Percentiles rank a stretch among this genome's conserved stretches.
Evolutionary conservation across 2,797 vertebrate genomes (phyloP).

Genomic region (Antrozous pallidus): DNA sequence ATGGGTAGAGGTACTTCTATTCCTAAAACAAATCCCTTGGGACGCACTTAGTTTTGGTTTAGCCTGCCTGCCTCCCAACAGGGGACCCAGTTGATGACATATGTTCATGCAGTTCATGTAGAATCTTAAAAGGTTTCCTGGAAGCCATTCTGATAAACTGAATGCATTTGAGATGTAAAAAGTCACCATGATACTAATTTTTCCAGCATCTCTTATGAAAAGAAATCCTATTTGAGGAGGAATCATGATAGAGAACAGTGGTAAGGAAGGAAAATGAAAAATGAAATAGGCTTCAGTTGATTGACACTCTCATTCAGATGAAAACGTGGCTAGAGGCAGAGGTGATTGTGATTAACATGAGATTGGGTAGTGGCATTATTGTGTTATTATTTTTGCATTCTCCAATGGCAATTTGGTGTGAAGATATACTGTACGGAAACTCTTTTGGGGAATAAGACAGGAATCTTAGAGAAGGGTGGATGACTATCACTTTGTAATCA

Average conservation of each 20-base stretch:
- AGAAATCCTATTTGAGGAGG: neutral
- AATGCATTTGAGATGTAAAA: neutral
- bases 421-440: neutral
- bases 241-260: neutral
- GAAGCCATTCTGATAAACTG: neutral
- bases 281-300: neutral
- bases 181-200: neutral
- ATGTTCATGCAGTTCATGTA: neutral
- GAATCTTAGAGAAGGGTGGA: accelerated
- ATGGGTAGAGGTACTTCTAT: neutral
- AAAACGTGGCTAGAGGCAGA: neutral
- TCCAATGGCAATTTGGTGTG: neutral
- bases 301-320: neutral
- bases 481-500: neutral
- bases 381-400: neutral
- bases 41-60: neutral
- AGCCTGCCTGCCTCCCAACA: neutral
- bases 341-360: no score
- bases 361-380: neutral
- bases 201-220: neutral
- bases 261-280: neutral
- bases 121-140: neutral
- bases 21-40: neutral
- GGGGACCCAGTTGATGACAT: neutral
- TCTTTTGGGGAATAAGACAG: neutral